phyloP scores from a whole-genome alignment of 2,888 invertebrate species.

The Drosophila acutilabella region DNA sequence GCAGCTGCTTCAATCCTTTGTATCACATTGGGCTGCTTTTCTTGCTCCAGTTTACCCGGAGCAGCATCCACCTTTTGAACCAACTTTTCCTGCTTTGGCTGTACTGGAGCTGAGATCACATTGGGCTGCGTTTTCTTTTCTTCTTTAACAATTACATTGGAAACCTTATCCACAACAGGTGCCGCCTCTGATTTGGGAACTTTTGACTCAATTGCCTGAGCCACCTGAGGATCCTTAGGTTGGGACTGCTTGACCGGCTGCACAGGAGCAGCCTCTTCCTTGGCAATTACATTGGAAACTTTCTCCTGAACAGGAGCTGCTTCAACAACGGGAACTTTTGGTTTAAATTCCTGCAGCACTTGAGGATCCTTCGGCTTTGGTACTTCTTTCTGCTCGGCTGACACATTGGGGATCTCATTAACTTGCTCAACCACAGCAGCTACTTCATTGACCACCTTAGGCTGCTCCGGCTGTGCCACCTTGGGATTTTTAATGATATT shows the following conservation, averaged over 20 bases:
- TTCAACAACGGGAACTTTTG: not conserved
- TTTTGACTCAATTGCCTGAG: not conserved
- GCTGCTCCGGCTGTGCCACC: not conserved
- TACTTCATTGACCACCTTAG: conserved; percentile 6
- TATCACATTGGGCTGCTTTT: conserved; percentile 4
- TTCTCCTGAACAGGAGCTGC: not conserved
- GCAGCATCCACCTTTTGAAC: not conserved
- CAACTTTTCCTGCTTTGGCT: not conserved
- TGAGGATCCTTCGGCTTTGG: not conserved
- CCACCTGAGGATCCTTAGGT: not conserved
- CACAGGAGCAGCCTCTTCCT: not conserved
- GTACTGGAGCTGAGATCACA: not conserved
- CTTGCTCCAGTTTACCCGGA: not conserved
- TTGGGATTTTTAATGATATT: conserved; percentile 27
- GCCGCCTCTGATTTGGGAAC: not conserved
- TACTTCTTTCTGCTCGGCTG: not conserved
- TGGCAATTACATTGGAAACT: conserved; percentile 6
- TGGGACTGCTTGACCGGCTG: not conserved
- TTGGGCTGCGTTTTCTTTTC: not conserved
- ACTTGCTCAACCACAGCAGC: not conserved
- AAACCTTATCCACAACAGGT: not conserved
- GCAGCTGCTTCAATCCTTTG: not conserved
- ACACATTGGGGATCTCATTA: not conserved
- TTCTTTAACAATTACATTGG: not conserved
- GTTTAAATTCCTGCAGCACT: not conserved